A percentile compares a stretch with the other conserved stretches of the same genome.
phyloP scores from a whole-genome alignment of 2,113 vertebrate genomes.

The Bos javanicus region DNA sequence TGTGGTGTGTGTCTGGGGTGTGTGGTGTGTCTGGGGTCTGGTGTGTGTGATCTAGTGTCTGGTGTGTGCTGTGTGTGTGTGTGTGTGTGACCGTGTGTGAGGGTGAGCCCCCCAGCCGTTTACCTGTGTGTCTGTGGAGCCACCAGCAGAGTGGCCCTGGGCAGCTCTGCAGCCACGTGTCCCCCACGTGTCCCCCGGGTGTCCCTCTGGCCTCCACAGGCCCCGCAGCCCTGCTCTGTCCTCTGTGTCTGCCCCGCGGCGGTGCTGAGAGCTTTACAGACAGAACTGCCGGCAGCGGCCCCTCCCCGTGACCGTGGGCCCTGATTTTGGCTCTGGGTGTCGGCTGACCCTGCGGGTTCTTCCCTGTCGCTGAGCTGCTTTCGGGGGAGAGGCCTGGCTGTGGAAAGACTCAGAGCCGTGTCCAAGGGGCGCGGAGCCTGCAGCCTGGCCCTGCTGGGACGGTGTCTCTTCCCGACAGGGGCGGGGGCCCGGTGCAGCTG shows the following conservation, averaged over 20 bases:
- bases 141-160: neutral
- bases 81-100: neutral
- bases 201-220: no score
- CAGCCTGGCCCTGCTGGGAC: neutral
- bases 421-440: accelerated
- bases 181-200: no score
- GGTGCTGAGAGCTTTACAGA: neutral
- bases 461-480: neutral
- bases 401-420: neutral
- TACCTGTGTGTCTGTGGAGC: neutral
- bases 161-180: neutral
- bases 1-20: neutral
- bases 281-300: neutral
- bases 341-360: neutral
- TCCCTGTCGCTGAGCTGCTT: neutral
- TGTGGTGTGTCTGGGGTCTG: neutral
- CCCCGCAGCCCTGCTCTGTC: neutral
- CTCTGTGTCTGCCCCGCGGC: accelerated
- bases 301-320: neutral
- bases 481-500: accelerated
- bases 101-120: neutral
- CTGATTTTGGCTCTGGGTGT: neutral
- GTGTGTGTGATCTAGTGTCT: neutral
- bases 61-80: neutral
- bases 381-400: neutral